Evolutionary conservation across 2,797 vertebrate species (phyloP), one percentile per base, ranked within the genome.

Genomic region (Sebastes alutus): DNA sequence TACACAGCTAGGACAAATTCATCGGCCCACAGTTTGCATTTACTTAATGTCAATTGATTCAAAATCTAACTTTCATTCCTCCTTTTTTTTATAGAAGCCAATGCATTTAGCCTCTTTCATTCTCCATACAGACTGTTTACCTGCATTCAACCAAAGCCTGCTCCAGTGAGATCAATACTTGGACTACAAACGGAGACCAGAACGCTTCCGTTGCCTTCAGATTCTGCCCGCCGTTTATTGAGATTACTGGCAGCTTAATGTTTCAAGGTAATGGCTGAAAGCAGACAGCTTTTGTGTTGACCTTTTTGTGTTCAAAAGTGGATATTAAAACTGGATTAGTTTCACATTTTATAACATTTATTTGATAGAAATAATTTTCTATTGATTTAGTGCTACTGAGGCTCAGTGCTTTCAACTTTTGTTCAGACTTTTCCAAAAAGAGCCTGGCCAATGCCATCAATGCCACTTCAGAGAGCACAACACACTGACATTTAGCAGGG

Each of bases 31-130:
- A 52, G 20, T 46, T 46, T 42, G 14, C 38, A 42, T 14, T 38
- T 38, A 38, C 35, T 14, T 0, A 2, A 38, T 38, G 0, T 14
- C 0, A 38, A 38, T 38, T 38, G 35, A 38, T 38, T 38, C 13
- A 14, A 38, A 38, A 38, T 38, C 35, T 38, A 38, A 38, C 35
- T 38, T 38, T 38, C 35, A 38, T 38, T 38, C 35, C 35, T 38
- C 35, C 35, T 2, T 38, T 38, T 38, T 38, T 42, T 42, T 42
- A 14, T 38, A 38, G 13, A 38, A 46, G 42, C 14, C 42, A 46
- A 46, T 46, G 42, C 42, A 18, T 46, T 46, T 46, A 16, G 42
- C 42, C 14, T 18, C 42, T 46, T 18, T 46, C 2, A 3, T 16
- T 42, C 38, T 42, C 38, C 6, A 46, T 18, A 18, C 14, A 0